Evolutionary conservation across 2,888 invertebrate genomes (phyloP), one percentile per base, ranked within the genome.

Genomic region (Cybosia mesomella): DNA sequence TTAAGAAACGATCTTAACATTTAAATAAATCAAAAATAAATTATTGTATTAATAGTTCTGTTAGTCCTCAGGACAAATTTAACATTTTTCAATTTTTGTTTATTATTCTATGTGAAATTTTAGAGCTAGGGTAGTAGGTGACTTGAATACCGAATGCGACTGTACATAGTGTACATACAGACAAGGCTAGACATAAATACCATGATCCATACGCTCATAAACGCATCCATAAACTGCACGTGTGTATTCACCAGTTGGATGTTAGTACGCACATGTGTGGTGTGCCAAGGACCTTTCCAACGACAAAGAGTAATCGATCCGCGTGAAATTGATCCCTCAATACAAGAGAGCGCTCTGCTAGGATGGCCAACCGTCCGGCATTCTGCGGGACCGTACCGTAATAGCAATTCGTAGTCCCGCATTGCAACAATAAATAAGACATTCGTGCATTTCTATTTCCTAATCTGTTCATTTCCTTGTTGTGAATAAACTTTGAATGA

Each of bases 241-340:
- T 69, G 62, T 58, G 32, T 57, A 60, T 64, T 64, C 39, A 59
- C n/a, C 58, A 74, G 58, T 72, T 67, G 34, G 43, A 66, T 58
- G 43, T 39, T 32, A 58, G 53, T 64, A 49, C 54, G n/a, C 63
- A 67, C 62, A 64, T 59, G 67, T 68, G 67, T 67, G 68, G 71
- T 34, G 57, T 68, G 66, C 34, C 68, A 67, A 79, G 76, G 78
- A 77, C 79, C 77, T 78, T 81, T 77, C 71, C 81, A 59, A 82
- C 82, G 85, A 87, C 86, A 86, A 86, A 87, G 86, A 89, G 92
- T 89, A 93, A 93, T 92, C 91, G 93, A 92, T 91, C 90, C 81
- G 83, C 77, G 83, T 90, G 91, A 90, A 92, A 92, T 88, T 88
- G 90, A 93, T 92, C 91, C 89, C 81, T 83, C 84, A 87, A 91